Evolutionary conservation across 2,797 vertebrate species (phyloP).

Genomic region (Sphenodon punctatus): DNA sequence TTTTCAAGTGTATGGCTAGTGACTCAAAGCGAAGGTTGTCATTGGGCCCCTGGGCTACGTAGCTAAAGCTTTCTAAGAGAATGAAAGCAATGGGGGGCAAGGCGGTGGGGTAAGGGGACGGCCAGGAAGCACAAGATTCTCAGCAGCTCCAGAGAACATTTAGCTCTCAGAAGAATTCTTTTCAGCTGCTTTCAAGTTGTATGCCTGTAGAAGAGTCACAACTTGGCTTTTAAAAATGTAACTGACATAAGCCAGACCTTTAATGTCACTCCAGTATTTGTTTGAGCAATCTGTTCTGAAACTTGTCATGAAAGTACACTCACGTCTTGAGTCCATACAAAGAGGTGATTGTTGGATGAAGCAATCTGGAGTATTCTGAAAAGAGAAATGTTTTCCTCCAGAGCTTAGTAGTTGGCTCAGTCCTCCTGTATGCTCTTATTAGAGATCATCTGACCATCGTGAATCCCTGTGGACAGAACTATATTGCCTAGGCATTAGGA

Average conservation of each 20-base stretch:
- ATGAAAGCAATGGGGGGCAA: not conserved
- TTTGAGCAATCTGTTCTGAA: conserved; percentile 2
- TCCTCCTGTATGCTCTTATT: not conserved
- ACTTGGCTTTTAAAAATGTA: not conserved
- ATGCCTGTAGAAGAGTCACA: not conserved
- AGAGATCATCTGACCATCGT: not conserved
- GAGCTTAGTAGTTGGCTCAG: not conserved
- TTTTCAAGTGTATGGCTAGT: not conserved
- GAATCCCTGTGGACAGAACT: not conserved
- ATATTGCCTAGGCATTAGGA: too few species aligned
- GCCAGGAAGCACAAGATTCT: conserved; percentile 8
- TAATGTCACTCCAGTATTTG: not conserved
- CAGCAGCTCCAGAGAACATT: not conserved
- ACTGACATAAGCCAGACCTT: not conserved
- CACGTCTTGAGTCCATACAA: not conserved
- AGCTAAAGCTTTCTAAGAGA: not conserved
- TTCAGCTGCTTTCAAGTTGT: not conserved
- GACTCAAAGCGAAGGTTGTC: not conserved
- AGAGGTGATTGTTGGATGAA: conserved; percentile 26
- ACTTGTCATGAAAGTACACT: not conserved
- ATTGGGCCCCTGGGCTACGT: not conserved
- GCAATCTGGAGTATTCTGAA: conserved; percentile 20
- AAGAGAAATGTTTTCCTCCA: conserved; percentile 21
- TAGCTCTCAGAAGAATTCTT: not conserved
- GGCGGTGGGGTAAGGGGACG: not conserved